These are phyloP conservation scores for Rachycentron canadum DNA, from an alignment of 2,797 vertebrate genomes.

Conservation along the genomic window DNA sequence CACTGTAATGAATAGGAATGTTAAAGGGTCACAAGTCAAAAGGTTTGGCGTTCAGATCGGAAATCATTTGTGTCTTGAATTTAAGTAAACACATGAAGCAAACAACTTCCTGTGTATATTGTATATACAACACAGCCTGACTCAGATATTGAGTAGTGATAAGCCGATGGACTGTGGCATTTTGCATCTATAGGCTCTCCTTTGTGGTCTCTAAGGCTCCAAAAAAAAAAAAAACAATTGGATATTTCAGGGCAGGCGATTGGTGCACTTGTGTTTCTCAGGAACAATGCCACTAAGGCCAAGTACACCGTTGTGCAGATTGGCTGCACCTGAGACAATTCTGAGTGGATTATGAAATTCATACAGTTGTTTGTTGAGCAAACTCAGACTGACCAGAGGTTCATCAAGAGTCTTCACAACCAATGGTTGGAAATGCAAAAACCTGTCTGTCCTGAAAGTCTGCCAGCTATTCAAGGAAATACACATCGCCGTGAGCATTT, in stretches of 20 bases:
- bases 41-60: neutral
- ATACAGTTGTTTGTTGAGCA: neutral
- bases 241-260: neutral
- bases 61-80: neutral
- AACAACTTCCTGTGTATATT: neutral
- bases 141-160: constrained; percentile 2
- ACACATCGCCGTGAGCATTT: neutral
- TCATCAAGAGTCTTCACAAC: neutral
- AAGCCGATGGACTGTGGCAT: neutral
- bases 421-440: neutral
- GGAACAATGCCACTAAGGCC: neutral
- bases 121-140: neutral
- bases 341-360: neutral
- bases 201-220: neutral
- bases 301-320: neutral
- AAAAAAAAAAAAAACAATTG: no score
- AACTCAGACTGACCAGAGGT: neutral
- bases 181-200: neutral
- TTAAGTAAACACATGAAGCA: neutral
- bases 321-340: neutral
- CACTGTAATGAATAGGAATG: neutral
- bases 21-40: no score
- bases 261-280: neutral
- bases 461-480: neutral
- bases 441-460: neutral